A percentile compares a stretch with the other conserved stretches of the same genome.
Evolutionary conservation across 2,888 invertebrate species (phyloP).

Genomic region (Tupiocoris notatus): DNA sequence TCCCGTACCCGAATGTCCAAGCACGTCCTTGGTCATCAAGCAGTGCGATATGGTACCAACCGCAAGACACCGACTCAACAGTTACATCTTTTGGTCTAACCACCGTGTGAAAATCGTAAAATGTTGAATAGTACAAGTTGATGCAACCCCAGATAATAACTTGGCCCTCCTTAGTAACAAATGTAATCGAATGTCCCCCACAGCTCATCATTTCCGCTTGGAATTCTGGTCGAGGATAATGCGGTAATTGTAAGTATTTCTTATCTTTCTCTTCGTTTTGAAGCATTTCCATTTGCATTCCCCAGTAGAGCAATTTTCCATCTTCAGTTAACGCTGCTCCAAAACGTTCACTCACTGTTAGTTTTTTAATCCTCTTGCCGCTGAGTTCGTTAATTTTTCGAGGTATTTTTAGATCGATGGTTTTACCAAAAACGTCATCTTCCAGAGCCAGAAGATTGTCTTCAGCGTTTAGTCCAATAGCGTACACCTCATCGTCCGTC

Average conservation of each 20-base stretch:
- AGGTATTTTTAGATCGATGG: background rate
- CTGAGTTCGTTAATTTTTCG: background rate
- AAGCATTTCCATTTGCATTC: background rate
- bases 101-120: conserved; percentile 2
- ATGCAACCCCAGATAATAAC: conserved; percentile 10
- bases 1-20: conserved; percentile 9
- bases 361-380: conserved; percentile 2
- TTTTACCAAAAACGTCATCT: background rate
- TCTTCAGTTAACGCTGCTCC: conserved; percentile 4
- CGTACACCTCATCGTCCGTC: conserved; percentile 1
- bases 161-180: background rate
- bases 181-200: background rate
- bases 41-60: conserved; percentile 1
- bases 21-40: background rate
- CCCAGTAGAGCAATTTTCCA: conserved; percentile 12
- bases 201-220: background rate
- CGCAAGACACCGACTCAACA: background rate
- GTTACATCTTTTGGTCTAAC: background rate
- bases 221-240: background rate
- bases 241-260: background rate
- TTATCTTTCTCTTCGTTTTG: background rate
- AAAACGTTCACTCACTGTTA: background rate
- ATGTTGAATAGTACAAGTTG: background rate
- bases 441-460: conserved; percentile 3
- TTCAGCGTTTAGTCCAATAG: background rate